Evolutionary conservation across 2,113 vertebrate species (phyloP).

Genomic region (Hyaena hyaena): DNA sequence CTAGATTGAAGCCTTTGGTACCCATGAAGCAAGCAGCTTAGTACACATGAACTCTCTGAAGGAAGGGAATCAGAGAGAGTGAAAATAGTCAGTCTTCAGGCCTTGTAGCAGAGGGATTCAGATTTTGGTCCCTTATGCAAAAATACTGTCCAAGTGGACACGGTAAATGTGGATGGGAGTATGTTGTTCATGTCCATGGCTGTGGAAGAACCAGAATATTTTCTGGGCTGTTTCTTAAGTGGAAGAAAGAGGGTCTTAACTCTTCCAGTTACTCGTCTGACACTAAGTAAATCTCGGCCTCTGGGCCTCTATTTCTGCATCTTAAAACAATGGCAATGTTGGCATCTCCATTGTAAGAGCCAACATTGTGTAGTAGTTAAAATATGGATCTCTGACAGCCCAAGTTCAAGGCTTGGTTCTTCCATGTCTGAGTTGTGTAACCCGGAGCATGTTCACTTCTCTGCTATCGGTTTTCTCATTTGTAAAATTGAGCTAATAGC

Average conservation of each 20-base stretch:
- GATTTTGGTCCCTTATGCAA: neutral
- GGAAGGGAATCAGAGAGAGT: no score
- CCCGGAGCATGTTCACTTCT: neutral
- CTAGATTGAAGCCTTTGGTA: neutral
- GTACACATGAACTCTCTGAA: neutral
- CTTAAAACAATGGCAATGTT: neutral
- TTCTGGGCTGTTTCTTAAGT: neutral
- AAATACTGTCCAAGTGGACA: neutral
- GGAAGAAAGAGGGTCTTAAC: neutral
- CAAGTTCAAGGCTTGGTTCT: neutral
- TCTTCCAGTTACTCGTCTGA: neutral
- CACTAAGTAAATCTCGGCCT: neutral
- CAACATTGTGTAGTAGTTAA: neutral
- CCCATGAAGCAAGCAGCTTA: neutral
- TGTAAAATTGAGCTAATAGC: neutral
- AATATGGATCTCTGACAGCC: neutral
- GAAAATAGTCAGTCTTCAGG: neutral
- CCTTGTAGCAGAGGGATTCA: neutral
- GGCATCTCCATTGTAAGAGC: neutral
- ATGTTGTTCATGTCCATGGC: accelerated
- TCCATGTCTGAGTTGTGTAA: neutral
- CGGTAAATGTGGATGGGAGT: neutral
- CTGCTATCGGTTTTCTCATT: neutral
- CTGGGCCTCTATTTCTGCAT: neutral
- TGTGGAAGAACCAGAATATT: neutral